Conservation (phyloP, 2,113 vertebrate species). For the Sphyrna mokarran region DNA sequence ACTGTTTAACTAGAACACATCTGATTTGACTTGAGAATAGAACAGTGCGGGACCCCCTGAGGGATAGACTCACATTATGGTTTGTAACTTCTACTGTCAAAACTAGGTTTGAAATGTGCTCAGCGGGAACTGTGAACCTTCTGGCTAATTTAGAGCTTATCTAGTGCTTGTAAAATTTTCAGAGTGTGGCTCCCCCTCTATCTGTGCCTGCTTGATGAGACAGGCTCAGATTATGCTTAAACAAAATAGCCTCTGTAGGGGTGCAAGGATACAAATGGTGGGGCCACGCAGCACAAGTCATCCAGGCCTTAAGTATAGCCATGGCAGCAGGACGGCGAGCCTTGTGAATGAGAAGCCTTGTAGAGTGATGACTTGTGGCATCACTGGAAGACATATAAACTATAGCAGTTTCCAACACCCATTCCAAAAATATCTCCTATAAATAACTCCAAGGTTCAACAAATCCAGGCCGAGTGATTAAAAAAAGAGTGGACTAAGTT, state of each 20-base stretch:
- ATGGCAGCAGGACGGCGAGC: not conserved
- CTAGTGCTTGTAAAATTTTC: not conserved
- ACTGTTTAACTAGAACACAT: not conserved
- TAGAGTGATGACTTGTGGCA: not conserved
- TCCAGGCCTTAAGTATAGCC: not conserved
- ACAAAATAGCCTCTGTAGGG: not conserved
- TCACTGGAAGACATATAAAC: not conserved
- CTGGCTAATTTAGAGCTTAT: not conserved
- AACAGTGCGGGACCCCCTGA: not conserved
- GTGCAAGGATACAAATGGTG: too few species aligned
- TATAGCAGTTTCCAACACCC: not conserved
- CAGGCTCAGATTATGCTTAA: not conserved
- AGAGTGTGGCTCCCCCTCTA: not conserved
- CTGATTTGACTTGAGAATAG: not conserved
- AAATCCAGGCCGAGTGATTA: not conserved
- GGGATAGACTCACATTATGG: not conserved
- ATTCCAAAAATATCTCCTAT: not conserved
- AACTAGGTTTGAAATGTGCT: not conserved
- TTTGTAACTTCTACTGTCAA: not conserved
- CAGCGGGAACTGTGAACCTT: not conserved
- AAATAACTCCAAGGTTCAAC: not conserved
- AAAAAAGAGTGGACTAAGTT: not conserved
- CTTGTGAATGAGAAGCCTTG: constrained; percentile 12
- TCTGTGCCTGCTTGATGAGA: not conserved
- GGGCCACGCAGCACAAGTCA: not conserved